phyloP scores from a whole-genome alignment of 2,888 invertebrate species.

The Andrena dorsata region DNA sequence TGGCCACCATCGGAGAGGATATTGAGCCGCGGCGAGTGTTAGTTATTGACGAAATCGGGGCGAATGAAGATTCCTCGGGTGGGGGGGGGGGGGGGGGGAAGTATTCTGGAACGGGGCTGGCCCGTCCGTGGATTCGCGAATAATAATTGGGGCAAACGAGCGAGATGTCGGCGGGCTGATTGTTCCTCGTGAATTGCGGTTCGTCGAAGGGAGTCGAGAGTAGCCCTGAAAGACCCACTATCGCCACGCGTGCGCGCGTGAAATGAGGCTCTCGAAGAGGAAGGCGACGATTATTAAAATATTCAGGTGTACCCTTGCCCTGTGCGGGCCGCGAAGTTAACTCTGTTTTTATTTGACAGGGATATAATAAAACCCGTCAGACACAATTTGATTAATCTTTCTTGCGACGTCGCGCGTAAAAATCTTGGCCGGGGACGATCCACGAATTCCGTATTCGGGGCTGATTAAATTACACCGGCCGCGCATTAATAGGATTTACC shows the following conservation, averaged over 20 bases:
- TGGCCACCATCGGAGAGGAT: not conserved
- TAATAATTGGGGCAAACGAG: slow-evolving; percentile 23
- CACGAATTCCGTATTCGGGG: not conserved
- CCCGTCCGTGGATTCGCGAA: not conserved
- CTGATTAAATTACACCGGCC: slow-evolving; percentile 23
- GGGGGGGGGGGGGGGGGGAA: not conserved
- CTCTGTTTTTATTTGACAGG: not conserved
- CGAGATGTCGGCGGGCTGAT: slow-evolving; percentile 15
- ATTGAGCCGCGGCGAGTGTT: not conserved
- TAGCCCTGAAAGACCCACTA: not conserved
- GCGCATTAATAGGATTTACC: slow-evolving; percentile 8
- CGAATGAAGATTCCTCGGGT: slow-evolving; percentile 14
- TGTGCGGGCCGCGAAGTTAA: not conserved
- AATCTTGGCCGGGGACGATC: not conserved
- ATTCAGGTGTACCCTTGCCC: not conserved
- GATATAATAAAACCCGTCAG: not conserved
- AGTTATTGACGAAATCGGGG: slow-evolving; percentile 19
- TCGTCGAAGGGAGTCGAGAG: not conserved
- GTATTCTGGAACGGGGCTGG: not conserved
- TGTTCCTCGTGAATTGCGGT: not conserved
- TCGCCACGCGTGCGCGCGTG: no score
- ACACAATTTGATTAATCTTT: not conserved
- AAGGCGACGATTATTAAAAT: not conserved
- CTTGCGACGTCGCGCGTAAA: not conserved
- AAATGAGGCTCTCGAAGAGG: not conserved